Percentiles rank a stretch among this genome's conserved stretches.
phyloP scores from a whole-genome alignment of 1,140 invertebrate genomes.

The Drosophila nasuta region DNA sequence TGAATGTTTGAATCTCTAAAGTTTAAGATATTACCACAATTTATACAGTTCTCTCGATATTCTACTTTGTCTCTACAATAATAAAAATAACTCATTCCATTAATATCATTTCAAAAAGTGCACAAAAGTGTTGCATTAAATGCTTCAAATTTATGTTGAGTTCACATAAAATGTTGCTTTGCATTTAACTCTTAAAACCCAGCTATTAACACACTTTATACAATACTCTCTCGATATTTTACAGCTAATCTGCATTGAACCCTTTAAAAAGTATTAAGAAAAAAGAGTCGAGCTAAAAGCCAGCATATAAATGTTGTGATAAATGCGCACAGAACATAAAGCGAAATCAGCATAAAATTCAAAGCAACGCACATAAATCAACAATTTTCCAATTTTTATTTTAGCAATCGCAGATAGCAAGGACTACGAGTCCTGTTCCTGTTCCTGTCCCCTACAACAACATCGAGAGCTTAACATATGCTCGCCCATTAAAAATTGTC shows the following conservation, averaged over 20 bases:
- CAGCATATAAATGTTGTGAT: conserved; percentile 75
- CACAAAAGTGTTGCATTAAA: no score
- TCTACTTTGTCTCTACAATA: no score
- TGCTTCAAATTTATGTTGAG: no score
- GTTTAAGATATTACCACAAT: no score
- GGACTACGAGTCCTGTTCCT: neutral
- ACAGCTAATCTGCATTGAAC: neutral
- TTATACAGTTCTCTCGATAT: no score
- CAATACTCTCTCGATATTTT: neutral
- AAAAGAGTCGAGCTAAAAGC: conserved; percentile 7
- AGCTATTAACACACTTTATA: conserved; percentile 37
- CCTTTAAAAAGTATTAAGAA: conserved; percentile 3
- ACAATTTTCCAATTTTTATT: conserved; percentile 52
- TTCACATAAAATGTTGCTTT: no score
- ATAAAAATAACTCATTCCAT: no score
- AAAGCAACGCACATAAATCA: conserved; percentile 68
- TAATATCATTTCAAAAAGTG: no score
- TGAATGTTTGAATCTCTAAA: no score
- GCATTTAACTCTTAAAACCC: no score
- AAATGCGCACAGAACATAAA: conserved; percentile 66
- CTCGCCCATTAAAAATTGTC: conserved; percentile 82
- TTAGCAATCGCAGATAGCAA: conserved; percentile 52
- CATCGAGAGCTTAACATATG: conserved; percentile 66
- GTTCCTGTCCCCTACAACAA: neutral
- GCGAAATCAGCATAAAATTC: conserved; percentile 70